Evolutionary conservation across 1,140 invertebrate species (phyloP), one percentile per base, ranked within the genome.

Genomic region (Homalodisca vitripennis): DNA sequence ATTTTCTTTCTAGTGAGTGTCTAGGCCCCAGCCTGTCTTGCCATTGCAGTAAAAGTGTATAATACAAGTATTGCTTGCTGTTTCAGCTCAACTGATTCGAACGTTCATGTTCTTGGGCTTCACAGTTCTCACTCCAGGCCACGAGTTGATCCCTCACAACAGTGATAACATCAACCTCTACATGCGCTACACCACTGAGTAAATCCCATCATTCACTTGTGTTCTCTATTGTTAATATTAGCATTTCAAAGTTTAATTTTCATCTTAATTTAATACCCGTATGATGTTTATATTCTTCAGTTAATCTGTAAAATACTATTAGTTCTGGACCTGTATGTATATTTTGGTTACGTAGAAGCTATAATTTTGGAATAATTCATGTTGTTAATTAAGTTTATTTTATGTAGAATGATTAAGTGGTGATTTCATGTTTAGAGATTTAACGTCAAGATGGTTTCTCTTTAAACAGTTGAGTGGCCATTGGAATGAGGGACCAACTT

Each of bases 91-190:
- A 72, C 83, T 98, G 67, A 88, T 98, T 27, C 89, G 94, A 75
- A 95, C 94, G 63, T 98, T 98, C 87, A 96, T 97, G 90, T 98
- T 97, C 82, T 87, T 98, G 82, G 95, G 95, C 55, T 98, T 98
- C 82, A 86, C 88, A 72, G 85, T 92, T 53, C 82, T 97, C 72
- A 85, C 92, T 47, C 94, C 95, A 60, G 91, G 88, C 74, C 91
- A 94, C 66, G 83, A 86, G n/a, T 81, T 93, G 73, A 84, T 90
- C 75, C 87, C 89, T 76, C 84, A 85, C 75, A 82, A 82, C 75
- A 75, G 78, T 29, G 81, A 86, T 71, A 82, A 82, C 13, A 85
- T 86, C 73, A 90, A 91, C 78, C 82, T 92, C 74, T 92, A 90
- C 81, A 88, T 94, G 87, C 84, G 90, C 74, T 93, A 92, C 81